Evolutionary conservation across 2,113 vertebrate genomes (phyloP).

Genomic region (Picathartes gymnocephalus): DNA sequence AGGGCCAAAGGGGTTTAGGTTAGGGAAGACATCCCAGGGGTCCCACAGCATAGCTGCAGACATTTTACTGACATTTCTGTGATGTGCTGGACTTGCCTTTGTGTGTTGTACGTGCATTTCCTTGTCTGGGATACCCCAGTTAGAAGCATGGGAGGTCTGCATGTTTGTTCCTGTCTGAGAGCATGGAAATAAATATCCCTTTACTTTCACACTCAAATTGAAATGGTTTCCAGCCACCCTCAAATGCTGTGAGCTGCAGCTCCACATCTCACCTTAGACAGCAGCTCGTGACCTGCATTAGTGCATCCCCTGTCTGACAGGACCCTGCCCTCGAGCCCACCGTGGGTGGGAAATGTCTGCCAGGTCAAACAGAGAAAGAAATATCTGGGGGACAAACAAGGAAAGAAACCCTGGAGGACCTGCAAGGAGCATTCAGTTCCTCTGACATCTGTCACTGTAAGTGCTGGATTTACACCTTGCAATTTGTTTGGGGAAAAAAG

Average conservation of each 20-base stretch:
- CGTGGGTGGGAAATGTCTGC: accelerated
- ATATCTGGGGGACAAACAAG: background rate
- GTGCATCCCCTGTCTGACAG: accelerated
- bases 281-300: background rate
- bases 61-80: background rate
- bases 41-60: background rate
- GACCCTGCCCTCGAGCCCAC: accelerated
- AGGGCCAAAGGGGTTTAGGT: background rate
- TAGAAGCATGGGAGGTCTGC: background rate
- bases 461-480: background rate
- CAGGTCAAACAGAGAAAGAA: background rate
- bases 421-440: background rate
- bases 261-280: background rate
- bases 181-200: background rate
- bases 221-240: background rate
- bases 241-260: background rate
- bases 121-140: background rate
- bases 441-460: background rate
- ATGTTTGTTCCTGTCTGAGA: accelerated
- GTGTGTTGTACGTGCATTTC: background rate
- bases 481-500: background rate
- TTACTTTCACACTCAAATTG: background rate
- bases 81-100: background rate
- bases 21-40: background rate
- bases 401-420: background rate